These are phyloP conservation scores for Girardia tigrina DNA, from an alignment of 2,888 invertebrate genomes.

Conservation along the genomic window DNA sequence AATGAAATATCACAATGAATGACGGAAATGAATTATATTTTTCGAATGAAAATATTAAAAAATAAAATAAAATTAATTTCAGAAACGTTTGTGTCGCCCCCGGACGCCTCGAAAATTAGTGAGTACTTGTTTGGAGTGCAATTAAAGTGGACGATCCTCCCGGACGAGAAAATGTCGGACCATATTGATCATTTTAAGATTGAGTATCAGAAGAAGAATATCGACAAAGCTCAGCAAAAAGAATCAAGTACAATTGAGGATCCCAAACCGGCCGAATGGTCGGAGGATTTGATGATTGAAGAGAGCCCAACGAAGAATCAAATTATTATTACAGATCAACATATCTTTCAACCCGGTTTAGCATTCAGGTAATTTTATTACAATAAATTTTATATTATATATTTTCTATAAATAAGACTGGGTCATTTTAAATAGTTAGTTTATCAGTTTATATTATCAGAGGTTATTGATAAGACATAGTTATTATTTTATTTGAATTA, in stretches of 20 bases:
- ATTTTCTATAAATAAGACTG: too few relatives aligned
- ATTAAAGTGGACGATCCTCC: neutral
- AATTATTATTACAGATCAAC: neutral
- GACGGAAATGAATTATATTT: too few relatives aligned
- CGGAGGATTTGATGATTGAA: neutral
- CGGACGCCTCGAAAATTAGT: neutral
- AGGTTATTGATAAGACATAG: too few relatives aligned
- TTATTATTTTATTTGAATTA: too few relatives aligned
- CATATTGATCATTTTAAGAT: neutral
- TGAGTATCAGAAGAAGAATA: neutral
- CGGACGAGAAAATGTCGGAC: neutral
- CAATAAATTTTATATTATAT: neutral
- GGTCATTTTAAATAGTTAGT: too few relatives aligned
- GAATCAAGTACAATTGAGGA: neutral
- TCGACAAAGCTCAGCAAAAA: neutral
- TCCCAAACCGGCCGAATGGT: neutral
- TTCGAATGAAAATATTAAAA: neutral
- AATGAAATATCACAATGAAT: too few relatives aligned
- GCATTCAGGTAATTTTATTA: neutral
- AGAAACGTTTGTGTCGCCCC: neutral
- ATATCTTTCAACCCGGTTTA: neutral
- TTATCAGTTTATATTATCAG: too few relatives aligned
- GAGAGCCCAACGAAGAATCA: neutral
- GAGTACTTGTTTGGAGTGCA: neutral
- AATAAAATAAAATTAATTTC: neutral